Base-by-base conservation (phyloP, 2,888 invertebrate species). In the Leuctra nigra region DNA sequence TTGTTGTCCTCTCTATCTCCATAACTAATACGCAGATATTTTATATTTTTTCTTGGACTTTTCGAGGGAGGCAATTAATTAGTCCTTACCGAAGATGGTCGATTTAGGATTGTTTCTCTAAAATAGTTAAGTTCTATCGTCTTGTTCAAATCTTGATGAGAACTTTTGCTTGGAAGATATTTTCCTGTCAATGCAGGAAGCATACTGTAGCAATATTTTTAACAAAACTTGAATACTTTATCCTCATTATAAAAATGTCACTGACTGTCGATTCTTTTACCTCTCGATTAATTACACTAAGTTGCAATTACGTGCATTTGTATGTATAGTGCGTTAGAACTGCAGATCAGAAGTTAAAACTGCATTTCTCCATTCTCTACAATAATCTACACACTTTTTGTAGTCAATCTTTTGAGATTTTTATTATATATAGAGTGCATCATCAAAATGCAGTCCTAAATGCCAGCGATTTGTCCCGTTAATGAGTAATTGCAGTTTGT, bases 371-470 rank as follows among this genome's bases (percentile, higher is more conserved):
- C 44, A 44, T 22, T 44, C 44, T 29, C 29, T 29, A 11, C 11
- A 29, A 29, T 29, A 29, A 29, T 29, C 6, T 29, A 7, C n/a
- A n/a, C n/a, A 7, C 11, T 29, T 29, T 29, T 29, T 29, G 6
- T 11, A 18, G 7, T 16, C 44, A 23, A 41, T 41, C 44, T 6
- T 22, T 9, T 11, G n/a, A n/a, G 20, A 50, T 50, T 41, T 41
- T 41, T 50, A 47, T 35, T 35, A 16, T 24, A 20, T 22, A 22
- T 50, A 23, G 29, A 47, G 50, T 35, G 50, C 50, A 50, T 50
- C 50, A 18, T 50, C 50, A 16, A 50, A 50, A 50, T 50, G 50
- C 35, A 33, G 50, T 50, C 50, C 35, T 35, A 50, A 50, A 50
- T 50, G 35, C 50, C 29, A 44, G n/a, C 18, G 41, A 41, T 11